A percentile compares a stretch with the other conserved stretches of the same genome.
Evolutionary conservation across 1,140 invertebrate species (phyloP).

Genomic region (Goniozus legneri): DNA sequence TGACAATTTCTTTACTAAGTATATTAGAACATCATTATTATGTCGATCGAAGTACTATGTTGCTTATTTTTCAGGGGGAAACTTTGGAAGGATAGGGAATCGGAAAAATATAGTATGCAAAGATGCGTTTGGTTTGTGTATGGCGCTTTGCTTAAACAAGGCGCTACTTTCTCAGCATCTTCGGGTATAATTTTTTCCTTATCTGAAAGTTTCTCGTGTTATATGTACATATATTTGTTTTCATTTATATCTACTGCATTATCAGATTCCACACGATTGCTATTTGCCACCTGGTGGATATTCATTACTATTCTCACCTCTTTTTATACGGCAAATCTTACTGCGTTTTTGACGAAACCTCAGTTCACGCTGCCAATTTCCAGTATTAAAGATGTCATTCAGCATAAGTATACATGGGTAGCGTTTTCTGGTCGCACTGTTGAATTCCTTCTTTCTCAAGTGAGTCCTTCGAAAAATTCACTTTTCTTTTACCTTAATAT

Average conservation of each 20-base stretch:
- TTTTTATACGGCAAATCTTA: slow-evolving; percentile 90
- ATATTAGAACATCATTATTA: no score
- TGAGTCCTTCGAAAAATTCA: slow-evolving; percentile 40
- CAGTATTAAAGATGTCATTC: slow-evolving; percentile 64
- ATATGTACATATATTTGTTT: slow-evolving; percentile 5
- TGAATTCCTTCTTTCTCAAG: slow-evolving; percentile 62
- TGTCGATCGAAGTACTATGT: no score
- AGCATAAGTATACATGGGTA: slow-evolving; percentile 67
- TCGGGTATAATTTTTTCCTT: slow-evolving; percentile 59
- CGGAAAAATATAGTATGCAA: slow-evolving; percentile 60
- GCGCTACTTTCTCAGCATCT: slow-evolving; percentile 71
- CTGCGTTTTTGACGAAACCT: slow-evolving; percentile 81
- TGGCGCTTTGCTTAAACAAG: slow-evolving; percentile 83
- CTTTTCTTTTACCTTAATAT: no score
- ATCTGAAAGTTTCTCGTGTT: slow-evolving; percentile 8
- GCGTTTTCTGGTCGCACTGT: slow-evolving; percentile 64
- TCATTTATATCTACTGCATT: slow-evolving; percentile 6
- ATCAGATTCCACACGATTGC: slow-evolving; percentile 74
- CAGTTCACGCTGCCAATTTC: slow-evolving; percentile 76
- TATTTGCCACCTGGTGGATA: slow-evolving; percentile 90
- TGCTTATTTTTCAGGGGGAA: no score
- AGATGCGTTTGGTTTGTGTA: slow-evolving; percentile 84
- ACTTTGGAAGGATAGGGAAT: slow-evolving; percentile 55
- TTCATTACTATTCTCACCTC: slow-evolving; percentile 83
- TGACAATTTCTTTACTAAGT: no score